A percentile compares a stretch with the other conserved stretches of the same genome.
Conservation (phyloP, 2,113 vertebrate genomes). For the Python bivittatus region DNA sequence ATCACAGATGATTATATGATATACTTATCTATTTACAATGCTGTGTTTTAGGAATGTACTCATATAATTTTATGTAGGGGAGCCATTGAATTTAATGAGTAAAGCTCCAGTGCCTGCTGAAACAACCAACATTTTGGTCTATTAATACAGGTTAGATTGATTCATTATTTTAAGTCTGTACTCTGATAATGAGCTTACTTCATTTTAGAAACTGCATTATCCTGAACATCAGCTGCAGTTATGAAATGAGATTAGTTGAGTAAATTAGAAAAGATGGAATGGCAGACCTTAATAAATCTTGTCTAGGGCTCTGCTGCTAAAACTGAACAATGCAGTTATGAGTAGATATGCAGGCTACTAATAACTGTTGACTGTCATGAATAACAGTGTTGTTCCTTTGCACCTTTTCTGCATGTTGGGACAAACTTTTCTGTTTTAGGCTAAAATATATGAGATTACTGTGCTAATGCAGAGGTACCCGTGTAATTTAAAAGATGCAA, state of each 20-base stretch:
- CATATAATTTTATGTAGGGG: conserved; percentile 31
- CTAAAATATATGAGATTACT: background rate
- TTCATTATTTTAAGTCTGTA: conserved; percentile 51
- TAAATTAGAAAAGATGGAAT: conserved; percentile 26
- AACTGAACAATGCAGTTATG: conserved; percentile 20
- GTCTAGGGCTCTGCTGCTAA: conserved; percentile 21
- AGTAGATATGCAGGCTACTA: conserved; percentile 33
- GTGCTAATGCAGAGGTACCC: background rate
- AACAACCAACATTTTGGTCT: conserved; percentile 44
- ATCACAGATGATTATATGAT: conserved; percentile 21
- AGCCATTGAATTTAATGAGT: conserved; percentile 51
- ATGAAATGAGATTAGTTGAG: conserved; percentile 47
- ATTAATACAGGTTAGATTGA: conserved; percentile 43
- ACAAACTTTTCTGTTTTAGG: background rate
- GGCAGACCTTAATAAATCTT: conserved; percentile 35
- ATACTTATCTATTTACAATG: conserved; percentile 43
- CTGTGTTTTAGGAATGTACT: conserved; percentile 26
- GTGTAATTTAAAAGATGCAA: background rate
- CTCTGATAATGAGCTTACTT: conserved; percentile 34
- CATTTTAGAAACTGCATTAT: conserved; percentile 45
- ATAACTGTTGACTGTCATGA: conserved; percentile 12
- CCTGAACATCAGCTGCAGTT: conserved; percentile 33
- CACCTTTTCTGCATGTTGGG: background rate
- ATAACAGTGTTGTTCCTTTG: conserved; percentile 11
- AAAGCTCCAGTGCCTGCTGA: conserved; percentile 33